Percentiles rank a stretch among this genome's conserved stretches.
Conservation (phyloP, 1,140 invertebrate genomes). For the Gryon sp. region DNA sequence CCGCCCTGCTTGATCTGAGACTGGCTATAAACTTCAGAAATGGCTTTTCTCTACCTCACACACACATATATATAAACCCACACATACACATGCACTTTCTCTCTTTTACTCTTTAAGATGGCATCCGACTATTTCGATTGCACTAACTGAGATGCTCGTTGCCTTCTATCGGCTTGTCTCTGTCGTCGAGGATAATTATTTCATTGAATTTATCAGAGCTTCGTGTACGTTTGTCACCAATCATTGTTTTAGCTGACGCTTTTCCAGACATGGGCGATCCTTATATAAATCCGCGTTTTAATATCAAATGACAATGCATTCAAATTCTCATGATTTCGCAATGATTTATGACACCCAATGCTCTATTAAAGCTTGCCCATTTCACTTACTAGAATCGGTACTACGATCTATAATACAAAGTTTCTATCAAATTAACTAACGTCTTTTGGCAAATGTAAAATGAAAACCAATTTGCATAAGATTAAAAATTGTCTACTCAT, state of each 20-base stretch:
- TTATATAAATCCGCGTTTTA: conserved; percentile 39
- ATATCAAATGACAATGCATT: conserved; percentile 23
- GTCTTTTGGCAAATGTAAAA: not conserved
- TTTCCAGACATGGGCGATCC: not conserved
- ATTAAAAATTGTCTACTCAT: no score
- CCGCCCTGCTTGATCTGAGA: conserved; percentile 73
- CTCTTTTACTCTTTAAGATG: conserved; percentile 15
- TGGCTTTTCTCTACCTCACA: conserved; percentile 76
- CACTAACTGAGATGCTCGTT: no score
- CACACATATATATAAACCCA: no score
- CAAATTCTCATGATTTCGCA: conserved; percentile 27
- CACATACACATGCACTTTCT: no score
- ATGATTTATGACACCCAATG: conserved; percentile 20
- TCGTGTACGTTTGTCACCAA: conserved; percentile 53
- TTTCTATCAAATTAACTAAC: conserved; percentile 21
- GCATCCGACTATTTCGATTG: no score
- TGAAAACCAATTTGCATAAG: not conserved
- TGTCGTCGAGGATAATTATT: conserved; percentile 72
- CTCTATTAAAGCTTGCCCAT: not conserved
- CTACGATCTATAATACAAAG: not conserved
- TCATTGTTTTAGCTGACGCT: conserved; percentile 50
- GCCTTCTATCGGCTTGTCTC: conserved; percentile 7
- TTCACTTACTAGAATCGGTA: not conserved
- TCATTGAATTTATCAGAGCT: conserved; percentile 77
- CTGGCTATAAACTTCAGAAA: conserved; percentile 75